These are phyloP conservation scores for Pachypeltis micranthus DNA, from an alignment of 1,140 invertebrate genomes.

Conservation along the genomic window DNA sequence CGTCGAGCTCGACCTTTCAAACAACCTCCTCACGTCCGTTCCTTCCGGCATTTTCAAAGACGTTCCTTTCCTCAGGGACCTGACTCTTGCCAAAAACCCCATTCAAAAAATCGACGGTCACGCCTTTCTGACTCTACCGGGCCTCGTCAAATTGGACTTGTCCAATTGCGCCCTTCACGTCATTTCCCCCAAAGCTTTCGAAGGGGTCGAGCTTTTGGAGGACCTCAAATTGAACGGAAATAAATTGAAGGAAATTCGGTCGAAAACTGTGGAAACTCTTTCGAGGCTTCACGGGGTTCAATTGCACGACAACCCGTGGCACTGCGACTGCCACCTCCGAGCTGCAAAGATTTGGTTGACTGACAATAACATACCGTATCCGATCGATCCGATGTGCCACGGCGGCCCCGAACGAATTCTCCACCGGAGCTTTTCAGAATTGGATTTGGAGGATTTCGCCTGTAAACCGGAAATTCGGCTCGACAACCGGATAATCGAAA, in stretches of 20 bases:
- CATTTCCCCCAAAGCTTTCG: constrained; percentile 64
- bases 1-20: constrained; percentile 73
- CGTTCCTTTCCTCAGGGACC: constrained; percentile 64
- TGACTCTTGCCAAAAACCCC: constrained; percentile 67
- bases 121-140: constrained; percentile 60
- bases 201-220: constrained; percentile 61
- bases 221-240: constrained; percentile 72
- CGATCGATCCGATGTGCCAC: constrained; percentile 60
- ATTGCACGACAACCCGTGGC: constrained; percentile 82
- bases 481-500: constrained; percentile 60
- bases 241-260: constrained; percentile 53
- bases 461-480: constrained; percentile 72
- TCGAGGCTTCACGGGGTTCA: constrained; percentile 67
- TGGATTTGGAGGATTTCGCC: constrained; percentile 71
- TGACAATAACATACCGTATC: constrained; percentile 66
- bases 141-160: constrained; percentile 71
- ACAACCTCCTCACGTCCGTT: constrained; percentile 64
- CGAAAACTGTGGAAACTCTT: constrained; percentile 57
- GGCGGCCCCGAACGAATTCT: constrained; percentile 51
- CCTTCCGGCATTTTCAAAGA: constrained; percentile 64
- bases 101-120: constrained; percentile 61
- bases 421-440: constrained; percentile 56
- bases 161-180: constrained; percentile 66
- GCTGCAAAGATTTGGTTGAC: constrained; percentile 74
- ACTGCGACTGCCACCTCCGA: constrained; percentile 73